These are phyloP conservation scores for Platycheirus albimanus DNA, from an alignment of 2,888 invertebrate genomes.

Conservation along the genomic window DNA sequence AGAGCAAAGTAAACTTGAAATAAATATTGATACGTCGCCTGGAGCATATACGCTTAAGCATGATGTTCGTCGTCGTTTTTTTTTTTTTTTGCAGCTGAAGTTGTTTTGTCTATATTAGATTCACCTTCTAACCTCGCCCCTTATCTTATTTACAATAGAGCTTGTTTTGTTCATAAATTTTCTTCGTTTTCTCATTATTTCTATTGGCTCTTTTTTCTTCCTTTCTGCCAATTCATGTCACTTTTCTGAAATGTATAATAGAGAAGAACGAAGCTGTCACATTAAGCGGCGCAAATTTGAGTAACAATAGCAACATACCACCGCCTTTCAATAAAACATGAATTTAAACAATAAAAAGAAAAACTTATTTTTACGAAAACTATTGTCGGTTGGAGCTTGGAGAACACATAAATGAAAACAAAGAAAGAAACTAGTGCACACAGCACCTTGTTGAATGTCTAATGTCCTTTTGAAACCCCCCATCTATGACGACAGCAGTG, in stretches of 20 bases:
- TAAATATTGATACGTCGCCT: conserved; percentile 80
- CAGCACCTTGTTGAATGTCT: conserved; percentile 78
- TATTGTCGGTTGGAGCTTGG: conserved; percentile 1
- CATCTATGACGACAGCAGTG: conserved; percentile 63
- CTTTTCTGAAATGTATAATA: conserved; percentile 53
- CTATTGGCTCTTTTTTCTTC: conserved; percentile 35
- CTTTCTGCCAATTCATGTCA: conserved; percentile 56
- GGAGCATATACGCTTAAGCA: conserved; percentile 80
- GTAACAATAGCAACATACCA: conserved; percentile 1
- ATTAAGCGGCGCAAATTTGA: conserved; percentile 12
- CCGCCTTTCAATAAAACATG: conserved; percentile 6
- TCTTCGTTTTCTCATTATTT: conserved; percentile 69
- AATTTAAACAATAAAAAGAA: conserved; percentile 23
- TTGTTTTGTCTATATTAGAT: conserved; percentile 12
- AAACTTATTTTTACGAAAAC: conserved; percentile 17
- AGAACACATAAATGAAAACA: conserved; percentile 16
- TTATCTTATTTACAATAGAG: conserved; percentile 41
- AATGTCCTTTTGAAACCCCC: conserved; percentile 62
- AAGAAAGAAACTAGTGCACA: conserved; percentile 53
- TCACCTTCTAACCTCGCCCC: conserved; percentile 21
- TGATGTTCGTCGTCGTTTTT: conserved; percentile 55
- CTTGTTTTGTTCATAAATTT: conserved; percentile 48
- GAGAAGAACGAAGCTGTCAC: conserved; percentile 33
- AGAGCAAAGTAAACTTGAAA: conserved; percentile 79
- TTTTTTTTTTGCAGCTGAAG: conserved; percentile 9